These are phyloP conservation scores for Lepus townsendii DNA, from an alignment of 2,797 vertebrate genomes.

Conservation along the genomic window DNA sequence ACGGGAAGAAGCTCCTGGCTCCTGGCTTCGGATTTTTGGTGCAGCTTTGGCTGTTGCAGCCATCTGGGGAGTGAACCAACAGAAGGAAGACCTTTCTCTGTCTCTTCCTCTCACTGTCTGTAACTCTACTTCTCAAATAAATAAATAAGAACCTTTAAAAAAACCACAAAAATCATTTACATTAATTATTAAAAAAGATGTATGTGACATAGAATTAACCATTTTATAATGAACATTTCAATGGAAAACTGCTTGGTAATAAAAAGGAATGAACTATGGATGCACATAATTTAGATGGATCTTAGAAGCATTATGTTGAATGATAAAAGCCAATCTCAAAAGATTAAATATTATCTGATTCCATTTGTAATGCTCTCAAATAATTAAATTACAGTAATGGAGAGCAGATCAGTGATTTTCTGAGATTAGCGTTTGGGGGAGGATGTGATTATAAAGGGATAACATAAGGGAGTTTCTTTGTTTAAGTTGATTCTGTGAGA, in stretches of 20 bases:
- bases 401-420: neutral
- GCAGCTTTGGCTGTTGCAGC: too few relatives aligned
- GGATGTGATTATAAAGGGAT: neutral
- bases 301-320: neutral
- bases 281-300: neutral
- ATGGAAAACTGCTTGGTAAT: constrained; percentile 27
- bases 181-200: too few relatives aligned
- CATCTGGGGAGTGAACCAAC: too few relatives aligned
- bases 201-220: too few relatives aligned
- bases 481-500: neutral
- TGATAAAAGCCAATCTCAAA: constrained; percentile 15
- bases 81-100: too few relatives aligned
- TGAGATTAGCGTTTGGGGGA: constrained; percentile 27
- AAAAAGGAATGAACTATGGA: neutral
- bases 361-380: constrained; percentile 26
- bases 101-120: too few relatives aligned
- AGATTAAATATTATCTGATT: neutral
- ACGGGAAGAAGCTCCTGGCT: too few relatives aligned
- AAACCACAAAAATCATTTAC: too few relatives aligned
- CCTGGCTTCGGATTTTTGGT: too few relatives aligned
- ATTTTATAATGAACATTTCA: neutral
- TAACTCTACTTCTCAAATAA: too few relatives aligned
- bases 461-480: constrained; percentile 26
- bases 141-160: too few relatives aligned
- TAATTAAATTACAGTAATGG: neutral